Evolutionary conservation across 2,797 vertebrate species (phyloP).

Genomic region (Tadarida brasiliensis): DNA sequence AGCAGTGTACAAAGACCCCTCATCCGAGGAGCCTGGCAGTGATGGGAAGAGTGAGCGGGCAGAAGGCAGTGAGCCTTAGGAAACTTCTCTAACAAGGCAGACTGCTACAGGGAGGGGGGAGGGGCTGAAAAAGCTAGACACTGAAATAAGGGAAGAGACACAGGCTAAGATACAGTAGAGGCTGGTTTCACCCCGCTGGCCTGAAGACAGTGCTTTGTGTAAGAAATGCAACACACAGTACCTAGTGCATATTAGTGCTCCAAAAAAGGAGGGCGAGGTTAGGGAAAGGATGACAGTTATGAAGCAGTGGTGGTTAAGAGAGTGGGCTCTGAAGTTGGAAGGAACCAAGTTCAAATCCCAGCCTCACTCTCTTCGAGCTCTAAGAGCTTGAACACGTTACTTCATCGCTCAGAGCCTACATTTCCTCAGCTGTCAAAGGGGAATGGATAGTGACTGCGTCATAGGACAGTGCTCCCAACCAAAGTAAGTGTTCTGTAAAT

Average conservation of each 20-base stretch:
- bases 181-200: background rate
- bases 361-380: background rate
- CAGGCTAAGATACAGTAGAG: background rate
- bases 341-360: constrained; percentile 22
- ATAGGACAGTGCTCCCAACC: background rate
- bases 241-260: background rate
- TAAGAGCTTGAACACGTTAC: background rate
- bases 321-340: background rate
- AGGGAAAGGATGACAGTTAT: background rate
- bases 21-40: background rate
- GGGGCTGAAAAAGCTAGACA: background rate
- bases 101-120: background rate
- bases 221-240: background rate
- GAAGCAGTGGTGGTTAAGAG: background rate
- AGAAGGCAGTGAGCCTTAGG: background rate
- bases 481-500: background rate
- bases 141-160: background rate
- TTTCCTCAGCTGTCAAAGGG: background rate
- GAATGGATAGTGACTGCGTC: background rate
- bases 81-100: background rate
- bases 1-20: background rate
- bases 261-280: background rate
- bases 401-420: background rate
- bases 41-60: background rate
- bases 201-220: background rate